Evolutionary conservation across 2,797 vertebrate species (phyloP), one percentile per base, ranked within the genome.

Genomic region (Iguana delicatissima): DNA sequence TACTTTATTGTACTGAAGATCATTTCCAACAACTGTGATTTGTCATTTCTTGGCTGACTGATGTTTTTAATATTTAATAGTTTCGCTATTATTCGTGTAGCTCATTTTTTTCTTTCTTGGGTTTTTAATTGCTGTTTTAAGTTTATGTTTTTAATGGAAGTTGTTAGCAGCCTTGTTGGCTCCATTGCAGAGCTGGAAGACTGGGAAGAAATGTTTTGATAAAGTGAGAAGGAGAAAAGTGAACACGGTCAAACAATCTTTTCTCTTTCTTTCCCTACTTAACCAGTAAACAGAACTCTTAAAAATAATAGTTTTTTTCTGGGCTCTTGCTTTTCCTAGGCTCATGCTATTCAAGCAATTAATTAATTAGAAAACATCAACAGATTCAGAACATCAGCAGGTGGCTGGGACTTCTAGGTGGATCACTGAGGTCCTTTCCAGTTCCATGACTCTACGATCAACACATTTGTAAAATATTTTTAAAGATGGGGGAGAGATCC

Each of bases 1-100:
- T 67, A 26, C 35, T n/a, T 13, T 32, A 35, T 87, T 79, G 35
- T 89, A 46, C 46, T 32, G 73, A 83, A 52, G 67, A 69, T 74
- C 57, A 46, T 82, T 83, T 59, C 69, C 52, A 62, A 83, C 29
- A 74, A 57, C 22, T 72, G 67, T 38, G 46, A 57, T 67, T 46
- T 84, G 38, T 84, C 62, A 67, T 35, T 67, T 26, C 26, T 46
- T 62, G 57, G 64, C 64, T 57, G 67, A 24, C n/a, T 52, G 16
- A 59, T 57, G 50, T 32, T 73, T 73, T 88, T 42, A 73, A 73
- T 88, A 82, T 83, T 89, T 83, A 74, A 88, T 80, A 80, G 64
- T 55, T 80, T 67, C 69, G 62, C 46, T 80, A 52, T 82, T 89
- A 55, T 83, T 83, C 52, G 24, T 32, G 55, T 69, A 82, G 26